phyloP scores from a whole-genome alignment of 2,888 invertebrate genomes.

The Amiota minor region DNA sequence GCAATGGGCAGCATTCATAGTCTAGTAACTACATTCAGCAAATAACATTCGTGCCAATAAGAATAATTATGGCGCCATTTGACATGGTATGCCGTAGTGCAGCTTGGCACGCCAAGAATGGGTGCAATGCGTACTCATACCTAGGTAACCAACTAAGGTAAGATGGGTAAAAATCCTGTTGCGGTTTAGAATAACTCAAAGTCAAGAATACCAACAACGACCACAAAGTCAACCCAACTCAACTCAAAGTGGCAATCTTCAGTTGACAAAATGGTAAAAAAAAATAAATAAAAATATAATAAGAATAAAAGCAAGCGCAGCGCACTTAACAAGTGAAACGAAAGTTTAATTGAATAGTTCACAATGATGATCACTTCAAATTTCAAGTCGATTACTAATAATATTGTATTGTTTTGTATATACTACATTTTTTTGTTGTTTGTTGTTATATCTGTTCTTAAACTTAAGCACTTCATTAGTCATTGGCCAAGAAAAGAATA shows the following conservation, averaged over 20 bases:
- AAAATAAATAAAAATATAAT: too few species aligned
- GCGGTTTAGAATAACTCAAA: conserved; percentile 14
- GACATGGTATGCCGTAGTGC: neutral
- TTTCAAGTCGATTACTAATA: conserved; percentile 21
- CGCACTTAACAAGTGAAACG: neutral
- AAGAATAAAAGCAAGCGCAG: too few species aligned
- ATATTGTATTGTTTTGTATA: neutral
- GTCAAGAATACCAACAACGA: neutral
- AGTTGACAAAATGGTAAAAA: too few species aligned
- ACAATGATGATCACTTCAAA: neutral
- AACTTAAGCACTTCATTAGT: conserved; percentile 28
- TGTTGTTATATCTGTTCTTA: neutral
- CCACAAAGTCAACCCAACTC: neutral
- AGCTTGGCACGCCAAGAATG: neutral
- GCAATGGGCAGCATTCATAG: neutral
- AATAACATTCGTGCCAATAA: neutral
- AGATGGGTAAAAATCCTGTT: conserved; percentile 12
- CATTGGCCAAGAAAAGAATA: conserved; percentile 19
- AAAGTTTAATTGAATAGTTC: conserved; percentile 21
- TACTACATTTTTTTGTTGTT: neutral
- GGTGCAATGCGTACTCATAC: neutral
- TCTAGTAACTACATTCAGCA: neutral
- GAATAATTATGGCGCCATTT: conserved; percentile 26
- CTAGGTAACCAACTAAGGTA: neutral
- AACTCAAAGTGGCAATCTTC: neutral